Evolutionary conservation across 2,113 vertebrate genomes (phyloP).

Genomic region (Acanthisitta chloris): DNA sequence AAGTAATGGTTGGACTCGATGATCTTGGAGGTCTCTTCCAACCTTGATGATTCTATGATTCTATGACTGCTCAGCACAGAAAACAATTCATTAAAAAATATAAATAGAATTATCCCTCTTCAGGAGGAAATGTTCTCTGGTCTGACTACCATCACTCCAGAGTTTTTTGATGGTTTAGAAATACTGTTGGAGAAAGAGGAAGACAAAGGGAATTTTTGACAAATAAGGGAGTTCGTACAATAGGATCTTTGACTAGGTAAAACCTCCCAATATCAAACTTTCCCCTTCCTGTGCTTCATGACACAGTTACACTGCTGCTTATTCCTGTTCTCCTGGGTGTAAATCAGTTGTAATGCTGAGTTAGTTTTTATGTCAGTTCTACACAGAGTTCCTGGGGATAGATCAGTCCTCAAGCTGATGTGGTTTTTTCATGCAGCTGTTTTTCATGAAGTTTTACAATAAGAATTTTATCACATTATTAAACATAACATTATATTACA

Average conservation of each 20-base stretch:
- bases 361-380: neutral
- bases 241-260: neutral
- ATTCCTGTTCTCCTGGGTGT: neutral
- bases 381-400: neutral
- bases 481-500: neutral
- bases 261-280: neutral
- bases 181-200: neutral
- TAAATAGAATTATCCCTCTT: neutral
- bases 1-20: no score
- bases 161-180: neutral
- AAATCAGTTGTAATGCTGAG: neutral
- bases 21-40: no score
- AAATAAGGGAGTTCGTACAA: neutral
- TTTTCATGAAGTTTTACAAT: neutral
- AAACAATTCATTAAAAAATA: neutral
- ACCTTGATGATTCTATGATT: no score
- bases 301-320: neutral
- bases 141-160: neutral
- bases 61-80: neutral
- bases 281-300: fast-evolving
- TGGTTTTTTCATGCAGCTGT: neutral
- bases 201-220: neutral
- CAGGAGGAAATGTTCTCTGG: neutral
- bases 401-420: neutral
- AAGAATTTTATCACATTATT: neutral